Evolutionary conservation across 2,113 vertebrate species (phyloP).

Genomic region (Paradoxurus hermaphroditus): DNA sequence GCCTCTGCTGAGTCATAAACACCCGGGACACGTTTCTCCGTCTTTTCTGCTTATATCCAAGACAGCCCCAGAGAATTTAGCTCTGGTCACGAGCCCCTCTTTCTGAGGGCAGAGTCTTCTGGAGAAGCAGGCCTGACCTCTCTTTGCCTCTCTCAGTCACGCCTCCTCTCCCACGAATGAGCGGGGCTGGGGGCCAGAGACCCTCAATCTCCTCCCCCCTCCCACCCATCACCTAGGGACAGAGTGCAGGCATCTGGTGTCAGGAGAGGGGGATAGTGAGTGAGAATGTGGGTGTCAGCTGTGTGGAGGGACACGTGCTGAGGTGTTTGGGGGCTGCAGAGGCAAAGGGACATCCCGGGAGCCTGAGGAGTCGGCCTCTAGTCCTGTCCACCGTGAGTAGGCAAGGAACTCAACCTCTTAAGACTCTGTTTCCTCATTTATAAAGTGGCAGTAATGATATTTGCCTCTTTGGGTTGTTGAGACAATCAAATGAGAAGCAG

Average conservation of each 20-base stretch:
- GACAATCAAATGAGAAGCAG: neutral
- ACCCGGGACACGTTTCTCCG: neutral
- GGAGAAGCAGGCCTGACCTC: neutral
- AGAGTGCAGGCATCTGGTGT: neutral
- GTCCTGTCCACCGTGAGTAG: neutral
- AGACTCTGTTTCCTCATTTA: neutral
- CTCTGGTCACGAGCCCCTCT: neutral
- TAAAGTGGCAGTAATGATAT: accelerated
- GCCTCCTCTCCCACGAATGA: accelerated
- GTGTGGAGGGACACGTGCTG: too few relatives aligned
- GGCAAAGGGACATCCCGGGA: neutral
- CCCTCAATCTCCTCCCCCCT: neutral
- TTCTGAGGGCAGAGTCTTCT: accelerated
- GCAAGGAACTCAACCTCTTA: accelerated
- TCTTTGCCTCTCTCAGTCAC: neutral
- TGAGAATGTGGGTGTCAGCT: neutral
- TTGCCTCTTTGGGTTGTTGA: neutral
- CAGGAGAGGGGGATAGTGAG: neutral
- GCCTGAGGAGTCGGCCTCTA: neutral
- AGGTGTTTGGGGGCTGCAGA: neutral
- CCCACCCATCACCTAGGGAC: accelerated
- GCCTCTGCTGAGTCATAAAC: neutral
- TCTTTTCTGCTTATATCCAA: neutral
- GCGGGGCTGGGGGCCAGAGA: neutral
- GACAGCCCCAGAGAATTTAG: neutral